phyloP scores from a whole-genome alignment of 2,888 invertebrate genomes.

The Dolichomitus sp. region DNA sequence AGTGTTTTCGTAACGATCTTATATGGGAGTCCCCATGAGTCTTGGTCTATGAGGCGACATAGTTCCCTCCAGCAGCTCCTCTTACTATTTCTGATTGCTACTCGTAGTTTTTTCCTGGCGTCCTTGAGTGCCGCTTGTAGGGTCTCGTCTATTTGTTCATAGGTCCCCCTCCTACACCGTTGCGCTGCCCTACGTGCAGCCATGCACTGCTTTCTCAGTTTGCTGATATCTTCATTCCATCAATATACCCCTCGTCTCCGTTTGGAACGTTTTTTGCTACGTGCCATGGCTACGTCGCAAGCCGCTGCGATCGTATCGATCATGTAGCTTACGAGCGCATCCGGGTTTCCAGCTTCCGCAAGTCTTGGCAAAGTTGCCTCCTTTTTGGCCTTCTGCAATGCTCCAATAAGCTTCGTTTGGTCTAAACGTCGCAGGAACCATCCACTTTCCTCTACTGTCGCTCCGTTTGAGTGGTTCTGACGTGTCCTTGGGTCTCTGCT shows the following conservation, averaged over 20 bases:
- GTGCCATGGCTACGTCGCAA: slow-evolving; percentile 27
- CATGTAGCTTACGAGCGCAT: not conserved
- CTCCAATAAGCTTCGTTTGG: not conserved
- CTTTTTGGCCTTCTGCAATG: not conserved
- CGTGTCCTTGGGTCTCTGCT: not conserved
- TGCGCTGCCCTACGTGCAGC: slow-evolving; percentile 20
- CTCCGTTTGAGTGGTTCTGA: too few species aligned
- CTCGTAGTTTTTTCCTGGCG: slow-evolving; percentile 33
- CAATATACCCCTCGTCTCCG: slow-evolving; percentile 3
- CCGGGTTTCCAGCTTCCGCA: not conserved
- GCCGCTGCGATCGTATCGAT: slow-evolving; percentile 1
- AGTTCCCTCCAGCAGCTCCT: slow-evolving; percentile 41
- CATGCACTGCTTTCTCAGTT: slow-evolving; percentile 10
- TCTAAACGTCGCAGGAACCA: too few species aligned
- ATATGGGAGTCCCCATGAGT: slow-evolving; percentile 56
- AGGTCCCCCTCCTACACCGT: slow-evolving; percentile 4
- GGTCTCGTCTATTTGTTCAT: not conserved
- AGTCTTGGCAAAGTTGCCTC: not conserved
- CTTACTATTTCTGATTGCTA: slow-evolving; percentile 53
- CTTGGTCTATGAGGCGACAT: slow-evolving; percentile 27
- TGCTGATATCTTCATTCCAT: slow-evolving; percentile 7
- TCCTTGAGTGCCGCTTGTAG: not conserved
- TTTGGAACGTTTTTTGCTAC: not conserved
- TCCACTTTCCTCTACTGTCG: not conserved
- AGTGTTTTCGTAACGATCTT: slow-evolving; percentile 20